Conservation (phyloP, 1,140 invertebrate species). For the Brachionus sp. region DNA sequence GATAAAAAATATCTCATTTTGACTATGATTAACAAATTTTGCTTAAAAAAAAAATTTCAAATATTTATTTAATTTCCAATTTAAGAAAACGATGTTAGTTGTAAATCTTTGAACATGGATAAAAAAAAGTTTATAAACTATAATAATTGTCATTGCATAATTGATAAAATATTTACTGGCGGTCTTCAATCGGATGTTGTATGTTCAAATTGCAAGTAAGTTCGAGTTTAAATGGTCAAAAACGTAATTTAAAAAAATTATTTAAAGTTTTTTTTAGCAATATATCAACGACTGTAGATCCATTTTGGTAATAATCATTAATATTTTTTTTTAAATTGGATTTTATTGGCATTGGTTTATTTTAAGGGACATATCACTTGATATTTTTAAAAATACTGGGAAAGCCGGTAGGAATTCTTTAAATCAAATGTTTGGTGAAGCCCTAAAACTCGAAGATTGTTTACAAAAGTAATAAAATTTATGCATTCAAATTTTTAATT, state of each 20-base stretch:
- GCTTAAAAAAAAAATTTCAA: too few species aligned
- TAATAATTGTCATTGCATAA: slow-evolving; percentile 86
- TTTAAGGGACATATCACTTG: slow-evolving; percentile 11
- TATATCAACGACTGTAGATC: slow-evolving; percentile 15
- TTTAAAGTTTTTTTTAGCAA: slow-evolving; percentile 31
- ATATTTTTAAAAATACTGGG: slow-evolving; percentile 30
- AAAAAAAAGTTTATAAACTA: slow-evolving; percentile 52
- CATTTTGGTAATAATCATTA: slow-evolving; percentile 20
- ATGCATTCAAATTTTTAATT: slow-evolving; percentile 81
- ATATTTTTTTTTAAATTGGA: background rate
- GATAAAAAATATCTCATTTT: too few species aligned
- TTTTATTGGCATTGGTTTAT: background rate
- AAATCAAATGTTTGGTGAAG: slow-evolving; percentile 68
- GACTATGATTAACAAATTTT: too few species aligned
- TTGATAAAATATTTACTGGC: slow-evolving; percentile 94
- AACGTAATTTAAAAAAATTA: background rate
- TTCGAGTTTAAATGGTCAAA: slow-evolving; percentile 35
- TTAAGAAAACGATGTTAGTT: slow-evolving; percentile 46
- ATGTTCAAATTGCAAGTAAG: slow-evolving; percentile 84
- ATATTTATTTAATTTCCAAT: background rate
- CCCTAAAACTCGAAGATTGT: slow-evolving; percentile 74
- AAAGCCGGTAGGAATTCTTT: slow-evolving; percentile 58
- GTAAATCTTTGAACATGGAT: slow-evolving; percentile 7
- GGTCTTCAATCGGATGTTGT: slow-evolving; percentile 92
- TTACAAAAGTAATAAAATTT: slow-evolving; percentile 71